Base-by-base conservation (phyloP, 2,113 vertebrate genomes). In the Nasalis larvatus region DNA sequence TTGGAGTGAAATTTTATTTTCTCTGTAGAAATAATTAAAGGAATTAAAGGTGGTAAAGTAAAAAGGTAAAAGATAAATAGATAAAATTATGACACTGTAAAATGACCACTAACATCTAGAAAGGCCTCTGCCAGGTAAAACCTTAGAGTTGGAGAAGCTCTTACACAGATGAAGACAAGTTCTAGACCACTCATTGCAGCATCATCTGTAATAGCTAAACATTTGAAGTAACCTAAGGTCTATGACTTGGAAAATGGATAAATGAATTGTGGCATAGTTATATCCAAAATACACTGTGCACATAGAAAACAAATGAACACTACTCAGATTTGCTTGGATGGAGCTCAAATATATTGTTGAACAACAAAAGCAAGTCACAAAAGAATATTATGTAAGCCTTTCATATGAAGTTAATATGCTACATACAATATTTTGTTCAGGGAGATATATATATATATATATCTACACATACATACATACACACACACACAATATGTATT, bases 1-100 rank as follows among this genome's bases (percentile, higher is more conserved):
- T 60, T 82, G 60, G n/a, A 86, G 78, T 83, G 42, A 84, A 81
- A 82, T 81, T 80, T 93, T 93, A 35, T 63, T 80, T 89, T 74
- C n/a, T 27, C 37, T 5, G 27, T 40, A 35, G 35, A 23, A 45
- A 37, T 86, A 84, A 47, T 32, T 86, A 30, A 84, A 20, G 52
- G 52, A 76, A 47, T 27, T 86, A 23, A 93, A 91, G 27, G 16
- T 56, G 32, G 20, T n/a, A 84, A 86, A 81, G 20, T 32, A 63
- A 66, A 94, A 95, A 37, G 9, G 40, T 40, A 42, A 60, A 73
- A 68, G 63, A 77, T 32, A 69, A 66, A 37, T n/a, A 58, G 74
- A 49, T 69, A 52, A 81, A 97, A 93, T 87, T 69, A 4, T 30
- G 30, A 21, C 49, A 18, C 6, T 60, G 1, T 83, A 40, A 80